These are phyloP conservation scores for Meganola albula DNA, from an alignment of 2,888 invertebrate genomes.

Conservation along the genomic window DNA sequence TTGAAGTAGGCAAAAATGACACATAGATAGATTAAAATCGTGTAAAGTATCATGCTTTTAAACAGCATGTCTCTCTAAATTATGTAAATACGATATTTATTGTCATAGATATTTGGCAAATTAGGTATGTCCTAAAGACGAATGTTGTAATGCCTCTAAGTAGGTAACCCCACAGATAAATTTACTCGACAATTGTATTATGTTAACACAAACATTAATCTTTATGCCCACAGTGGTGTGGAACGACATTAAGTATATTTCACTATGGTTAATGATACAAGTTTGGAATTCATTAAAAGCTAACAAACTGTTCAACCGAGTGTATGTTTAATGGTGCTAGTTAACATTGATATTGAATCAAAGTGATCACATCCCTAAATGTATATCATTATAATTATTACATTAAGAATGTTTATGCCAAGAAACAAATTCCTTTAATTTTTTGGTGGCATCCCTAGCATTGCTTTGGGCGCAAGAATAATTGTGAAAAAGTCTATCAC, in stretches of 20 bases:
- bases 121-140: not conserved
- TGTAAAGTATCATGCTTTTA: too few species aligned
- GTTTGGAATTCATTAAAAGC: conserved; percentile 61
- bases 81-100: too few species aligned
- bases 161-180: conserved; percentile 1
- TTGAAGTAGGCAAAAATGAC: too few species aligned
- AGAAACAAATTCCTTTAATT: not conserved
- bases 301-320: conserved; percentile 53
- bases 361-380: conserved; percentile 39
- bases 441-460: too few species aligned
- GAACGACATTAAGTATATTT: conserved; percentile 42
- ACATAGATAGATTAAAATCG: too few species aligned
- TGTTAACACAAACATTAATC: conserved; percentile 12
- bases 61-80: too few species aligned
- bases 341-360: conserved; percentile 56
- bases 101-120: not conserved
- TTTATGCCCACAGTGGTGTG: conserved; percentile 19
- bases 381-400: not conserved
- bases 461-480: too few species aligned
- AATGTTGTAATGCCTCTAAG: not conserved
- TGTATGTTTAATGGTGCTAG: conserved; percentile 54
- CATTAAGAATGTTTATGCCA: not conserved
- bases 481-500: too few species aligned
- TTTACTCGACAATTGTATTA: conserved; percentile 1
- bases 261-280: conserved; percentile 62